Conservation (phyloP, 1,140 invertebrate species). For the Nixonia krombeini region DNA sequence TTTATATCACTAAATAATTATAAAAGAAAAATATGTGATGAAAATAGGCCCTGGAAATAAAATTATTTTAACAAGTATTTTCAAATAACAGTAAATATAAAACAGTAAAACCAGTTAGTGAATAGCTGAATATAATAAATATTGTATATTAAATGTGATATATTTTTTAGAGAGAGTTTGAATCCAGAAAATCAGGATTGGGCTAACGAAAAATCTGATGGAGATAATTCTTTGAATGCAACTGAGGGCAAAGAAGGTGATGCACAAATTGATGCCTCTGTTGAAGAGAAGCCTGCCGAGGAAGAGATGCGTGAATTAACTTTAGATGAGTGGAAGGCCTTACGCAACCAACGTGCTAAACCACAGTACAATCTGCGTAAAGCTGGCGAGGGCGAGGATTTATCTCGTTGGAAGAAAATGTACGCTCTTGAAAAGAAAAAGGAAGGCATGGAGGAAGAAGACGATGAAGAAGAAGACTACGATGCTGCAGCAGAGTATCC, state of each 20-base stretch:
- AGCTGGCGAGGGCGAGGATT: constrained; percentile 92
- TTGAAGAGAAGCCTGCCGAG: constrained; percentile 75
- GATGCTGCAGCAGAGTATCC: constrained; percentile 84
- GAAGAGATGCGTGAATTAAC: constrained; percentile 87
- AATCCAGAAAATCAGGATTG: constrained; percentile 70
- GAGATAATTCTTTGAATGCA: constrained; percentile 47
- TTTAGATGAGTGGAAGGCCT: constrained; percentile 90
- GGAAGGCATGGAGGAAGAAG: constrained; percentile 78
- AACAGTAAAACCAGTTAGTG: too few species aligned
- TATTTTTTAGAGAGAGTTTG: constrained; percentile 60
- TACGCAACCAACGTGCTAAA: constrained; percentile 80
- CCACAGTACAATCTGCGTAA: constrained; percentile 92
- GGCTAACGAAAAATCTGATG: constrained; percentile 67
- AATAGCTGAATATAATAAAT: too few species aligned
- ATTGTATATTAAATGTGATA: neutral
- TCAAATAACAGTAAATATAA: too few species aligned
- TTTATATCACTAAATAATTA: too few species aligned
- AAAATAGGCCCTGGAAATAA: too few species aligned
- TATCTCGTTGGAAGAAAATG: constrained; percentile 93
- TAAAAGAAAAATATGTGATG: too few species aligned
- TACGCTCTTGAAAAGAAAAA: constrained; percentile 87
- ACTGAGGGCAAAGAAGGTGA: constrained; percentile 67
- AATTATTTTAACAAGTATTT: too few species aligned
- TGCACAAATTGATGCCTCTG: constrained; percentile 49
- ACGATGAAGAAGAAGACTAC: constrained; percentile 81